Conservation (phyloP, 2,888 invertebrate species). For the Idaea straminata region DNA sequence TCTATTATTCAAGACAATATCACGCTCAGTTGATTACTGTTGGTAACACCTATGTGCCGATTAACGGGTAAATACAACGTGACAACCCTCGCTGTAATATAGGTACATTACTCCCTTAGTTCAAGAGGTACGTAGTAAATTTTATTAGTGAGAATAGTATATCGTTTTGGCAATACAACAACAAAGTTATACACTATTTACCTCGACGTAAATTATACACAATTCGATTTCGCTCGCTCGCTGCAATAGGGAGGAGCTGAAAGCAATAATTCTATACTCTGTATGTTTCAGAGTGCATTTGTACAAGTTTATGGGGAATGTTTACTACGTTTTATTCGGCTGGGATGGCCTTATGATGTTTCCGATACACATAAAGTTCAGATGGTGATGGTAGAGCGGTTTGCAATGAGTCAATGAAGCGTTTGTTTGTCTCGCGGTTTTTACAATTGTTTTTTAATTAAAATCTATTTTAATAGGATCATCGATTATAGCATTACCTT, state of each 20-base stretch:
- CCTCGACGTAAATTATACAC: constrained; percentile 42
- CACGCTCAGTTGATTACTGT: neutral
- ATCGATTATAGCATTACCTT: neutral
- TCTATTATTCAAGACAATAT: neutral
- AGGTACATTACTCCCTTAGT: constrained; percentile 52
- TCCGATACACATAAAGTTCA: constrained; percentile 11
- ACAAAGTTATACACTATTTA: constrained; percentile 50
- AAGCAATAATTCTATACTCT: constrained; percentile 31
- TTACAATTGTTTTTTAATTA: neutral
- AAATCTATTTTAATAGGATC: neutral
- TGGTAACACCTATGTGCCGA: neutral
- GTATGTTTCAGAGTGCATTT: constrained; percentile 28
- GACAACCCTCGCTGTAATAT: constrained; percentile 55
- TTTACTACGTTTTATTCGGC: constrained; percentile 22
- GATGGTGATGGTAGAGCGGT: neutral
- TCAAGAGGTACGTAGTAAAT: constrained; percentile 49
- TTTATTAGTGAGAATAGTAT: constrained; percentile 42
- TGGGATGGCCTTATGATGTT: constrained; percentile 7
- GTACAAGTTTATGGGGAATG: constrained; percentile 24
- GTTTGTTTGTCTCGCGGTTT: neutral
- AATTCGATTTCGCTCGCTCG: constrained; percentile 41
- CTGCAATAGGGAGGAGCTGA: constrained; percentile 1
- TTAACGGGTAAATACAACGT: constrained; percentile 33
- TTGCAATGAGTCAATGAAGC: neutral
- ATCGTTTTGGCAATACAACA: constrained; percentile 52